phyloP scores from a whole-genome alignment of 2,797 vertebrate genomes.

The Anomalospiza imberbis region DNA sequence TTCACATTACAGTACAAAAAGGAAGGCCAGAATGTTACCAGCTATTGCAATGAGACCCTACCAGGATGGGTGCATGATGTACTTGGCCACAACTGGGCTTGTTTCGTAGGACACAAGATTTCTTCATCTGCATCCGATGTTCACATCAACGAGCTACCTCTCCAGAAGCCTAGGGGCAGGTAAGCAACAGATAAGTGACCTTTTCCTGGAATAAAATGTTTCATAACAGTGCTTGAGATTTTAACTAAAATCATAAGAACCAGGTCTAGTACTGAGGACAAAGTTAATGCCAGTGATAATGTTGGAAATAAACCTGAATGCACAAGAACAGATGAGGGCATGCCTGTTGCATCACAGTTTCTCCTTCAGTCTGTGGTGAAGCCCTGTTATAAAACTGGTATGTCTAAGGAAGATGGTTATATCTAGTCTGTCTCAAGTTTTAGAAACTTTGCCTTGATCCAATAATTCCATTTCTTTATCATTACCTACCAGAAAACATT shows the following conservation, averaged over 20 bases:
- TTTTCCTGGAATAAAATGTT: neutral
- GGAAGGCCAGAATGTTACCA: conserved; percentile 79
- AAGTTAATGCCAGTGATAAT: neutral
- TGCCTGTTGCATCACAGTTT: neutral
- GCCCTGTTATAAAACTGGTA: neutral
- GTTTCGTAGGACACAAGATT: conserved; percentile 85
- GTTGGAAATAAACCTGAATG: neutral
- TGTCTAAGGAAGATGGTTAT: neutral
- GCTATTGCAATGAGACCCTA: conserved; percentile 91
- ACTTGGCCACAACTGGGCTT: conserved; percentile 92
- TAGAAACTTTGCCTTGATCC: neutral
- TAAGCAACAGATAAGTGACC: conserved; percentile 8
- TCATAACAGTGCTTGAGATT: neutral
- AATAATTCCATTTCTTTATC: neutral
- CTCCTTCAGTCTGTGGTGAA: neutral
- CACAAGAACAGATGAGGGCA: neutral
- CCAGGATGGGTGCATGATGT: conserved; percentile 94
- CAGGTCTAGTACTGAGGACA: neutral
- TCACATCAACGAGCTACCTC: neutral
- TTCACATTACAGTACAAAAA: conserved; percentile 80
- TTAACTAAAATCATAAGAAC: neutral
- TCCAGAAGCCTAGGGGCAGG: conserved; percentile 42
- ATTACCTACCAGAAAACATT: neutral
- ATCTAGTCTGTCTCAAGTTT: neutral
- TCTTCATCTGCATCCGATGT: conserved; percentile 47